A percentile compares a stretch with the other conserved stretches of the same genome.
phyloP scores from a whole-genome alignment of 2,888 invertebrate species.

The Anaspis maculata region DNA sequence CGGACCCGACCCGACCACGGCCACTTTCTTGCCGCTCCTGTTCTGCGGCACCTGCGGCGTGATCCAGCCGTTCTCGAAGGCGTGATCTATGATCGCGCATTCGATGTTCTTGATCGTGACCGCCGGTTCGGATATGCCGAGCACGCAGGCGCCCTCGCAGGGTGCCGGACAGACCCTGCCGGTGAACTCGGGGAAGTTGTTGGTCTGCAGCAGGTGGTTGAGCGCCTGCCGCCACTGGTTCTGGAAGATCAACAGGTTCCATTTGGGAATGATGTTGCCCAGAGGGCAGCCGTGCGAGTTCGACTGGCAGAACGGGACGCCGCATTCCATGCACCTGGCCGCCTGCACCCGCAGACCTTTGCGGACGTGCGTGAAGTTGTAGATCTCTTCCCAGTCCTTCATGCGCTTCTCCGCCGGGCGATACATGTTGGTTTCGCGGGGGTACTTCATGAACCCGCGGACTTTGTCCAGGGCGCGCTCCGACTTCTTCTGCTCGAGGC shows the following conservation, averaged over 20 bases:
- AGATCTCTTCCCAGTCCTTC: conserved; percentile 96
- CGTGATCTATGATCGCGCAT: conserved; percentile 97
- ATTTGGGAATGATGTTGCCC: conserved; percentile 97
- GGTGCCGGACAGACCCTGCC: conserved; percentile 88
- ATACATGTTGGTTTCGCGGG: conserved; percentile 79
- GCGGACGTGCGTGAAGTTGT: conserved; percentile 76
- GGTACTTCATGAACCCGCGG: conserved; percentile 90
- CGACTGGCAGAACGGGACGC: conserved; percentile 96
- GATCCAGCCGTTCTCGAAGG: conserved; percentile 94
- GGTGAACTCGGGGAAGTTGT: conserved; percentile 84
- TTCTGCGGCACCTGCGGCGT: conserved; percentile 51
- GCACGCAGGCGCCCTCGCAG: conserved; percentile 96
- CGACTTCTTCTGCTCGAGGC: conserved; percentile 68
- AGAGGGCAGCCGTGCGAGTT: conserved; percentile 89
- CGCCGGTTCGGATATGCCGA: conserved; percentile 87
- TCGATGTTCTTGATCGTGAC: conserved; percentile 99
- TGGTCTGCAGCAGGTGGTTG: conserved; percentile 88
- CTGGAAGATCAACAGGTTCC: conserved; percentile 95
- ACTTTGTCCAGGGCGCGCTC: conserved; percentile 78
- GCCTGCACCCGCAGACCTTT: conserved; percentile 86
- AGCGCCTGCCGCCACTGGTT: conserved; percentile 93
- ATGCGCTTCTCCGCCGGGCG: conserved; percentile 75
- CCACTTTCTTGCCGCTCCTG: conserved; percentile 32
- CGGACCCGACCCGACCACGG: conserved; percentile 87
- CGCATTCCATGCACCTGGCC: conserved; percentile 98